Evolutionary conservation across 2,797 vertebrate species (phyloP), one percentile per base, ranked within the genome.

Genomic region (Oceanodroma leucorhoa): DNA sequence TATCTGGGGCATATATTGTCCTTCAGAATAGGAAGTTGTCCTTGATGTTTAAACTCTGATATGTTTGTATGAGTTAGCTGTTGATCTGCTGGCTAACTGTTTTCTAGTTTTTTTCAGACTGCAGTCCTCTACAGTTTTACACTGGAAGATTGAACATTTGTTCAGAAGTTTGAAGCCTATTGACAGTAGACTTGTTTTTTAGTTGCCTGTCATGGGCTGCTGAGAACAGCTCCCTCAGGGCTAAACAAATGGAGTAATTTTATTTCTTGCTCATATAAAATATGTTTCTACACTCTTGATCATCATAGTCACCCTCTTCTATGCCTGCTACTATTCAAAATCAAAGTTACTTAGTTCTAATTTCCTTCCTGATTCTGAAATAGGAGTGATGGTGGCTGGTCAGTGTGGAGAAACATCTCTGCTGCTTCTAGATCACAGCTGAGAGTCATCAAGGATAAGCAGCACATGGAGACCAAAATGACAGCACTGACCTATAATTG

Each of bases 1-100:
- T 45, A 11, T n/a, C 24, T 48, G 26, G 14, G 26, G 7, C 7
- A 19, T 9, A 4, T 15, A 29, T 15, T 55, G 3, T 45, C 14
- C 12, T 64, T 67, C 6, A 3, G 9, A 75, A 50, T 1, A 46
- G 18, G 15, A 13, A 51, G 9, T 2, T 69, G 4, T 48, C 48
- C 22, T 78, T 0, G 0, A 4, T 41, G 5, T 69, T 84, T 61
- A 58, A 34, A 5, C 7, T 32, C 10, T 50, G 14, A 23, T 26
- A 10, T 6, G 2, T 66, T 75, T 55, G 40, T 62, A 22, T 8
- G 21, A 55, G 6, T 32, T 15, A 43, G 18, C 8, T 77, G 41
- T 48, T n/a, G 11, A 48, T 64, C 19, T 53, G 8, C 27, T 88
- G 14, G 6, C 14, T 53, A 34, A 7, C 11, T 50, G 16, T 51